Conservation (phyloP, 2,113 vertebrate species). For the Gymnobelideus leadbeateri region DNA sequence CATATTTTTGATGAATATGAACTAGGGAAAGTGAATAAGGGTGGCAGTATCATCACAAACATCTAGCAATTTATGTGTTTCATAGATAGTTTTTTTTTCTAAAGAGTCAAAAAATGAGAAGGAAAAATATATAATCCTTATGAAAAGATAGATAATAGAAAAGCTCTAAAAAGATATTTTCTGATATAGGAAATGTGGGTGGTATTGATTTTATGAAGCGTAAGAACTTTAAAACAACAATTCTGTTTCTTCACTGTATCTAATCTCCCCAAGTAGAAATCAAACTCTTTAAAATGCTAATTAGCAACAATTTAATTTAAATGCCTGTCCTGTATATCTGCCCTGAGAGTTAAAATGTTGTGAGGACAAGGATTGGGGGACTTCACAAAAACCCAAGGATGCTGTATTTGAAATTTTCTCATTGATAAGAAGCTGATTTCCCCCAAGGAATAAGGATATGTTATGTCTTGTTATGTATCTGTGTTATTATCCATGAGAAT, state of each 20-base stretch:
- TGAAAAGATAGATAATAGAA: conserved; percentile 58
- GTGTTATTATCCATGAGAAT: background rate
- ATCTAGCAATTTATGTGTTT: conserved; percentile 55
- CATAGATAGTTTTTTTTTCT: conserved; percentile 55
- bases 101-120: conserved; percentile 51
- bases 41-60: conserved; percentile 55
- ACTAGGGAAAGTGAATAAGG: conserved; percentile 69
- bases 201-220: background rate
- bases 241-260: conserved; percentile 41
- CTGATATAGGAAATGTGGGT: background rate
- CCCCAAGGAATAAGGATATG: background rate
- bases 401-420: conserved; percentile 63
- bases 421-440: conserved; percentile 62
- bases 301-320: conserved; percentile 73
- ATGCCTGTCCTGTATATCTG: conserved; percentile 59
- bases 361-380: background rate
- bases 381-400: conserved; percentile 28
- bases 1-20: conserved; percentile 67
- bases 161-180: conserved; percentile 29
- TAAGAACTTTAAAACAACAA: background rate
- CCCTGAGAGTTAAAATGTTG: background rate
- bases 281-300: conserved; percentile 79
- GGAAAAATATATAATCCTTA: conserved; percentile 54
- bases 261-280: conserved; percentile 73
- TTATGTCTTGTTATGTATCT: background rate